Evolutionary conservation across 2,888 invertebrate species (phyloP).

Genomic region (Agelastica alni): DNA sequence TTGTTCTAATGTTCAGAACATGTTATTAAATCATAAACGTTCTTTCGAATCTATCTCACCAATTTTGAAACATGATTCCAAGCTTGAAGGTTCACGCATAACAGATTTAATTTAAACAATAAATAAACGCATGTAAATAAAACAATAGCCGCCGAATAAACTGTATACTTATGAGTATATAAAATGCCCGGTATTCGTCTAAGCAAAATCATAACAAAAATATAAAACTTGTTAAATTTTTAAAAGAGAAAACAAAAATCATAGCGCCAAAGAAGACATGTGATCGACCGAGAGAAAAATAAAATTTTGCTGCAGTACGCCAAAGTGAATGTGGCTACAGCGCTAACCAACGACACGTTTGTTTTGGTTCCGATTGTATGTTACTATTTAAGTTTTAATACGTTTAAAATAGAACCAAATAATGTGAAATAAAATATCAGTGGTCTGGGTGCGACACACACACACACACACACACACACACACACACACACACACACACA

Average conservation of each 20-base stretch:
- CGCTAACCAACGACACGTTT: no score
- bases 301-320: slow-evolving; percentile 12
- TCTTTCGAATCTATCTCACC: slow-evolving; percentile 59
- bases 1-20: no score
- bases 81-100: slow-evolving; percentile 64
- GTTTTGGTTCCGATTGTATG: no score
- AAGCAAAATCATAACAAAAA: slow-evolving; percentile 36
- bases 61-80: slow-evolving; percentile 62
- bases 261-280: slow-evolving; percentile 6
- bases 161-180: slow-evolving; percentile 48
- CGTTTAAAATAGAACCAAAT: no score
- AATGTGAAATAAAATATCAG: no score
- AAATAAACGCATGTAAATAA: slow-evolving; percentile 56
- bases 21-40: no score
- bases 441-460: no score
- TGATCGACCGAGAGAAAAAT: slow-evolving; percentile 15
- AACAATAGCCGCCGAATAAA: slow-evolving; percentile 50
- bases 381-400: no score
- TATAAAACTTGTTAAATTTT: background rate
- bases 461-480: no score
- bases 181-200: slow-evolving; percentile 49
- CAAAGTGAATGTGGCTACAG: background rate
- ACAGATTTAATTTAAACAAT: slow-evolving; percentile 62
- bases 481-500: no score
- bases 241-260: slow-evolving; percentile 8